A percentile compares a stretch with the other conserved stretches of the same genome.
phyloP scores from a whole-genome alignment of 2,888 invertebrate species.

The Tribolium freemani region DNA sequence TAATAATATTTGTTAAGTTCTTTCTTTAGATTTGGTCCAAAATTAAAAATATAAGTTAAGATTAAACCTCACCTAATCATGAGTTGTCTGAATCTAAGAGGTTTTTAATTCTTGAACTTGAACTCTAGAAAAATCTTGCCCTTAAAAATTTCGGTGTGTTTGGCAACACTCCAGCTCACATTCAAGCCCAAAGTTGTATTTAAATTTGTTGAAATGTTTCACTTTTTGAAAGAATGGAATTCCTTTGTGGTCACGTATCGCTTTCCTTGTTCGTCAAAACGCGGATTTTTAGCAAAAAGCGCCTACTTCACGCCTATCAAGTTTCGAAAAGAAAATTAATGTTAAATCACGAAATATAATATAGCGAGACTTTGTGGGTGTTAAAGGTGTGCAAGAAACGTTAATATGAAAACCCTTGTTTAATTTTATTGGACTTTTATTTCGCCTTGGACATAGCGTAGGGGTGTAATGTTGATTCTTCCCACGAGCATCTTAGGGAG shows the following conservation, averaged over 20 bases:
- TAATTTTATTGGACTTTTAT: slow-evolving; percentile 49
- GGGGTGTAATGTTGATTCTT: slow-evolving; percentile 54
- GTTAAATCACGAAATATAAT: slow-evolving; percentile 28
- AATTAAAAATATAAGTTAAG: no score
- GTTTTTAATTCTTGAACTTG: no score
- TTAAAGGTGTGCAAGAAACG: slow-evolving; percentile 37
- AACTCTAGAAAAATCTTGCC: no score
- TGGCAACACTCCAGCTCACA: no score
- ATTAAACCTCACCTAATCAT: no score
- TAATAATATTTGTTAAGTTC: no score
- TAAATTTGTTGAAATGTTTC: no score
- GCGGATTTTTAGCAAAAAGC: slow-evolving; percentile 7
- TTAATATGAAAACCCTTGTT: slow-evolving; percentile 41
- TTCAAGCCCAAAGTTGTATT: no score
- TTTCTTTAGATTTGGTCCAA: no score
- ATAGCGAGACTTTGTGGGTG: slow-evolving; percentile 27
- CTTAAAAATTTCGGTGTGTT: no score
- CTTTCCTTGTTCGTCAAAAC: slow-evolving; percentile 2
- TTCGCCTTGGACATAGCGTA: slow-evolving; percentile 45
- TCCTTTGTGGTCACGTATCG: not conserved
- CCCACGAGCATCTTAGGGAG: slow-evolving; percentile 48
- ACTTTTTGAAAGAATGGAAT: no score
- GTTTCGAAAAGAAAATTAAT: slow-evolving; percentile 28
- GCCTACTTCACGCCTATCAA: slow-evolving; percentile 16
- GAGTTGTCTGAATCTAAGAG: no score